Percentiles rank a stretch among this genome's conserved stretches.
Evolutionary conservation across 2,888 invertebrate genomes (phyloP).

Genomic region (Clepsis dumicolana): DNA sequence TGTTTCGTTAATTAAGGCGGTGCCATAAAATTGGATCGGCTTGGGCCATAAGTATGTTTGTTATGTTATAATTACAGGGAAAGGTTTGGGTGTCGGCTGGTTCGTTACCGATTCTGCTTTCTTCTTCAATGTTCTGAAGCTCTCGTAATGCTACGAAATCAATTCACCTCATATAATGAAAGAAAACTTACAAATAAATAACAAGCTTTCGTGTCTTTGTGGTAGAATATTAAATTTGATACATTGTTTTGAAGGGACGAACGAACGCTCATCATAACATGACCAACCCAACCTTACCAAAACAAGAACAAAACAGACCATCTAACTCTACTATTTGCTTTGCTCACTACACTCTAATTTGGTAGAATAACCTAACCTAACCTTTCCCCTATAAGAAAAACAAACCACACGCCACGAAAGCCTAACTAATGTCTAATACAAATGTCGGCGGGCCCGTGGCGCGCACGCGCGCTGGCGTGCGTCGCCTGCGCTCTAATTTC

Average conservation of each 20-base stretch:
- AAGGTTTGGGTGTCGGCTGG: conserved; percentile 5
- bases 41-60: conserved; percentile 44
- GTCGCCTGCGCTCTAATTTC: conserved; percentile 77
- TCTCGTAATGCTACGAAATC: background rate
- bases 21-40: conserved; percentile 48
- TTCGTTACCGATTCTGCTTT: conserved; percentile 21
- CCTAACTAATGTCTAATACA: conserved; percentile 40
- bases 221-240: too few relatives aligned
- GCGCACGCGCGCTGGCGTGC: conserved; percentile 54
- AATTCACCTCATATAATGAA: background rate
- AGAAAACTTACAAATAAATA: background rate
- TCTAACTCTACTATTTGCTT: background rate
- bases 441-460: conserved; percentile 47
- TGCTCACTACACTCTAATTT: background rate
- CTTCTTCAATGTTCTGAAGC: background rate
- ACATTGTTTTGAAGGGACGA: too few relatives aligned
- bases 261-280: too few relatives aligned
- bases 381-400: conserved; percentile 22
- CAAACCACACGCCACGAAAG: conserved; percentile 23
- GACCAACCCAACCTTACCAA: too few relatives aligned
- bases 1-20: conserved; percentile 48
- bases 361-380: conserved; percentile 13
- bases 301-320: too few relatives aligned
- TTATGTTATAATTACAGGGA: conserved; percentile 43
- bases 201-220: too few relatives aligned